Base-by-base conservation (phyloP, 2,113 vertebrate species). In the Tinamus guttatus region DNA sequence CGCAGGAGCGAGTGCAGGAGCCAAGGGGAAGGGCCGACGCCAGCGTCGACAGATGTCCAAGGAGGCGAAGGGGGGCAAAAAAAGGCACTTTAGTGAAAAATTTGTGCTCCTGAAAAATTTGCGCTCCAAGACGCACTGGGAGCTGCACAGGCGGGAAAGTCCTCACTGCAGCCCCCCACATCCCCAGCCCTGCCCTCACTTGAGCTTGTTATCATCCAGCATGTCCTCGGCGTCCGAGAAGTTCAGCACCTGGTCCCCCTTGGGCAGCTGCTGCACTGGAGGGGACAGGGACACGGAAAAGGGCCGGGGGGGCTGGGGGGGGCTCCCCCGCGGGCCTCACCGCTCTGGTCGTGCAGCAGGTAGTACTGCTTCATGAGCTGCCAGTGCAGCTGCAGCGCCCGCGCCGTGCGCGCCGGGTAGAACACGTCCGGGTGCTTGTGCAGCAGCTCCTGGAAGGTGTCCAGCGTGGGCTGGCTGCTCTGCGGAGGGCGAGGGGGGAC, bases 351-450 rank as follows among this genome's bases (percentile, higher is more conserved):
- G 18, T 99, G 99, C 85, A 99, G 98, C 56, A 99, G 97, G 97
- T 99, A 99, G 93, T 99, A 99, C 96, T 99, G 99, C 89, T 99
- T 99, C 94, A 99, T 98, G 67, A 99, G 98, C 96, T 99, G 99
- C 99, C 99, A 99, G 96, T 99, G 99, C 8, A 99, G 98, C 98
- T 99, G 98, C 81, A 99, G 97, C 78, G 98, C 98, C 97, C 99
- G 99, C 68, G 99, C 98, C 2, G 99, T 99, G 20, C 99, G 99
- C 1, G 99, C 98, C 2, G 98, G 98, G 95, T 99, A 99, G 97
- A 99, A 99, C 81, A 99, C 98, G 34, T 98, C 97, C 0, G 99
- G 99, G 91, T 99, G 98, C 88, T 99, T 99, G 89, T 97, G 98
- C 45, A 99, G 97, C 89, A 99, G 97, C 58, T 99, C 99, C 97